A percentile compares a stretch with the other conserved stretches of the same genome.
These are phyloP conservation scores for Drosophila cognata DNA, from an alignment of 2,888 invertebrate genomes.

Conservation along the genomic window DNA sequence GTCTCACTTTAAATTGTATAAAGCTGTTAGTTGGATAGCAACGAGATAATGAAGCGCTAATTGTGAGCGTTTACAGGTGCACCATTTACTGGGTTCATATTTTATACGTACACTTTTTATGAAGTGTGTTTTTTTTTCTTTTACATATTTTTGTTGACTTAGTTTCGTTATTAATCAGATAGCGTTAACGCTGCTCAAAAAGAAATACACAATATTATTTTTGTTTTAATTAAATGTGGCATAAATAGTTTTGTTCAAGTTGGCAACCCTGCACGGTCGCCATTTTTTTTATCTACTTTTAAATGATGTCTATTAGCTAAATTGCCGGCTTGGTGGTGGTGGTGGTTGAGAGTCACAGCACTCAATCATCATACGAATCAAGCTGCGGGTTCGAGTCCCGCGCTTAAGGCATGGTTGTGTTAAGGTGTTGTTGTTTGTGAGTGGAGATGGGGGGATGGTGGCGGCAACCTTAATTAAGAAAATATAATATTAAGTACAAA, in stretches of 20 bases:
- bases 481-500: too few relatives aligned
- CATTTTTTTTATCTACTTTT: too few relatives aligned
- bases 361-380: too few relatives aligned
- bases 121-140: neutral
- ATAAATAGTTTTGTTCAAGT: neutral
- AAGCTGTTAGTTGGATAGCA: neutral
- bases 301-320: too few relatives aligned
- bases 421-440: too few relatives aligned
- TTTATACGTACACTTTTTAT: neutral
- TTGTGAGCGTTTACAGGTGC: neutral
- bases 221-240: neutral
- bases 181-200: neutral
- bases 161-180: neutral
- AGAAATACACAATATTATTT: neutral
- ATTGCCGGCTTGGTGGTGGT: too few relatives aligned
- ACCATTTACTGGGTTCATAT: too few relatives aligned
- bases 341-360: too few relatives aligned
- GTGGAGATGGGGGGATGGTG: too few relatives aligned
- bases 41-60: neutral
- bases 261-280: neutral
- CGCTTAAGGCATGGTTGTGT: too few relatives aligned
- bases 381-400: too few relatives aligned
- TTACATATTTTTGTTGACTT: neutral
- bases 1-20: neutral
- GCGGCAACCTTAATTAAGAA: too few relatives aligned